Evolutionary conservation across 1,140 invertebrate species (phyloP).

Genomic region (Drosophila insularis): DNA sequence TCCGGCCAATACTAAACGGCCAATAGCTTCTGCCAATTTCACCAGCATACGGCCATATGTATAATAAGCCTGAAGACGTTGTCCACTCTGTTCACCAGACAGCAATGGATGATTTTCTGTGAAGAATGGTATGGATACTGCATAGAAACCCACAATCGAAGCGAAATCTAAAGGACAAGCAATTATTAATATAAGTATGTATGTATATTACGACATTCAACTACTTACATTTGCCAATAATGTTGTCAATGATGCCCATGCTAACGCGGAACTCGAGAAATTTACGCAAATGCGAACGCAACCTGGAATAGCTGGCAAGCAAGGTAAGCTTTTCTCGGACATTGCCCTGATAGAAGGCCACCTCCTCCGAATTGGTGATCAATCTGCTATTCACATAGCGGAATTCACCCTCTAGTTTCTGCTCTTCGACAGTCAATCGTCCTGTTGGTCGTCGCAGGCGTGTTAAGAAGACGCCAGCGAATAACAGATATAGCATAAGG

Average conservation of each 20-base stretch:
- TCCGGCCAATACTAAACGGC: constrained; percentile 95
- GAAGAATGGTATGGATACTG: constrained; percentile 97
- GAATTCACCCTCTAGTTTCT: constrained; percentile 98
- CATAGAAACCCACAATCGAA: constrained; percentile 96
- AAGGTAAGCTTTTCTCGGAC: constrained; percentile 94
- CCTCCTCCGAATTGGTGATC: constrained; percentile 98
- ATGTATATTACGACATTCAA: no score
- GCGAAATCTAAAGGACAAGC: constrained; percentile 89
- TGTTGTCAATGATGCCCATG: constrained; percentile 98
- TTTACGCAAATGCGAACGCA: constrained; percentile 93
- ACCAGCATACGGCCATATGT: constrained; percentile 98
- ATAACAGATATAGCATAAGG: constrained; percentile 92
- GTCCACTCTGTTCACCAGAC: constrained; percentile 85
- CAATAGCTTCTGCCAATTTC: constrained; percentile 98
- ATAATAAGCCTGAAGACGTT: constrained; percentile 94
- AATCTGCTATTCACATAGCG: constrained; percentile 97
- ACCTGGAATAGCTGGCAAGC: constrained; percentile 93
- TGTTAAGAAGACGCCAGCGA: constrained; percentile 92
- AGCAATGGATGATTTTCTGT: constrained; percentile 87
- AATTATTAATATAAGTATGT: no score
- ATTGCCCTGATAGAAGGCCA: constrained; percentile 98
- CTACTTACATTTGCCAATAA: constrained; percentile 96
- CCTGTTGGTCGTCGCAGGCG: constrained; percentile 92
- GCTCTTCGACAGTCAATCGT: constrained; percentile 94
- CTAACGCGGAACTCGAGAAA: constrained; percentile 95